These are phyloP conservation scores for Plusia festucae DNA, from an alignment of 2,888 invertebrate species.

Conservation along the genomic window DNA sequence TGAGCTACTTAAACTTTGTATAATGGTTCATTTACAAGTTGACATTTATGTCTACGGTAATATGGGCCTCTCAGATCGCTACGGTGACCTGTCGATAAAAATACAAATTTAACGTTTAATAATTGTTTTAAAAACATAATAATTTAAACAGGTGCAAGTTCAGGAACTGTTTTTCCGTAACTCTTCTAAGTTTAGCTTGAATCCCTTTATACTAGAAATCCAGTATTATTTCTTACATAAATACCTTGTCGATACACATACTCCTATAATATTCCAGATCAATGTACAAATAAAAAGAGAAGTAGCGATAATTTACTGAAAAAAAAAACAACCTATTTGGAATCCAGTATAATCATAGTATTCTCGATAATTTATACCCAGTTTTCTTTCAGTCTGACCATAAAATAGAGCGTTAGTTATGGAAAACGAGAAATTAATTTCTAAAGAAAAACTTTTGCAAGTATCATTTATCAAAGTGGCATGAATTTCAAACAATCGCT, in stretches of 20 bases:
- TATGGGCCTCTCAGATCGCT: background rate
- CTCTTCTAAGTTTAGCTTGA: background rate
- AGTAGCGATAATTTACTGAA: constrained; percentile 37
- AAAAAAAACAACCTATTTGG: constrained; percentile 37
- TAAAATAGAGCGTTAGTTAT: constrained; percentile 47
- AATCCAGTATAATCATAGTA: constrained; percentile 51
- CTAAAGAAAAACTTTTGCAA: constrained; percentile 48
- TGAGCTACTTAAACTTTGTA: constrained; percentile 20
- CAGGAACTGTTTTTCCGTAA: background rate
- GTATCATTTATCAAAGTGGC: constrained; percentile 62
- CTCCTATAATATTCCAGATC: constrained; percentile 37
- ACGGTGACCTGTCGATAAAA: background rate
- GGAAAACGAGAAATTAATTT: constrained; percentile 58
- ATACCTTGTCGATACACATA: constrained; percentile 12
- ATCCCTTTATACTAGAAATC: background rate
- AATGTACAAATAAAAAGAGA: constrained; percentile 39
- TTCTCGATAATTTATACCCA: constrained; percentile 45
- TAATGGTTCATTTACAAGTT: constrained; percentile 12
- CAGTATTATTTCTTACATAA: background rate
- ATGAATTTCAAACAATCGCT: constrained; percentile 71
- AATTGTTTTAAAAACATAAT: background rate
- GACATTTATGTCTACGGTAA: background rate
- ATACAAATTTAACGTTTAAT: background rate
- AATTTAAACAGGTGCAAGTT: background rate
- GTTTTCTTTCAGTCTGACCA: constrained; percentile 53